These are phyloP conservation scores for Bubo scandiacus DNA, from an alignment of 2,113 vertebrate species.

Conservation along the genomic window DNA sequence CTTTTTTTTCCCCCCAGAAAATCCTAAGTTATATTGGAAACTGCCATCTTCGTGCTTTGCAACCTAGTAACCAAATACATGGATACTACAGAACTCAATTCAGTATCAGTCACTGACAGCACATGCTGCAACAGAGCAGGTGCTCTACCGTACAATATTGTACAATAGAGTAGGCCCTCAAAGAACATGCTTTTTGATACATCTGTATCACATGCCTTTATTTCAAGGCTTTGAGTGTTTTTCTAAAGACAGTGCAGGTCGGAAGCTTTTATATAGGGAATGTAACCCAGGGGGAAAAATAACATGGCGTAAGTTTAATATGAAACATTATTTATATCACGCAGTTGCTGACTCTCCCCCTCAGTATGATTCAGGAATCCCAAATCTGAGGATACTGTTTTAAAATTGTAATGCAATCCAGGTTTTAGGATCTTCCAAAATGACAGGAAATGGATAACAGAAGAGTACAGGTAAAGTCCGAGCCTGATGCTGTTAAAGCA, in stretches of 20 bases:
- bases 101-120: background rate
- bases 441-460: background rate
- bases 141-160: background rate
- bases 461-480: background rate
- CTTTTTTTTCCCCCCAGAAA: accelerated
- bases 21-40: background rate
- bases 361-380: background rate
- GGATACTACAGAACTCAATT: background rate
- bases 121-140: background rate
- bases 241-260: background rate
- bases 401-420: background rate
- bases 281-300: background rate
- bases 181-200: background rate
- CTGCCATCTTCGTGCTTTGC: background rate
- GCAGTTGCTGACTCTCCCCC: background rate
- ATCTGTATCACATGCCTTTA: background rate
- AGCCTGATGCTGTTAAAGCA: background rate
- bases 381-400: background rate
- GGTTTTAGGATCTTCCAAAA: background rate
- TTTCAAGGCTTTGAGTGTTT: background rate
- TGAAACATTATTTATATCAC: background rate
- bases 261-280: background rate
- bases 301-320: background rate
- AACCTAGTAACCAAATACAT: background rate
- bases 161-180: background rate